Evolutionary conservation across 1,140 invertebrate genomes (phyloP).

Genomic region (Nautilus pompilius): DNA sequence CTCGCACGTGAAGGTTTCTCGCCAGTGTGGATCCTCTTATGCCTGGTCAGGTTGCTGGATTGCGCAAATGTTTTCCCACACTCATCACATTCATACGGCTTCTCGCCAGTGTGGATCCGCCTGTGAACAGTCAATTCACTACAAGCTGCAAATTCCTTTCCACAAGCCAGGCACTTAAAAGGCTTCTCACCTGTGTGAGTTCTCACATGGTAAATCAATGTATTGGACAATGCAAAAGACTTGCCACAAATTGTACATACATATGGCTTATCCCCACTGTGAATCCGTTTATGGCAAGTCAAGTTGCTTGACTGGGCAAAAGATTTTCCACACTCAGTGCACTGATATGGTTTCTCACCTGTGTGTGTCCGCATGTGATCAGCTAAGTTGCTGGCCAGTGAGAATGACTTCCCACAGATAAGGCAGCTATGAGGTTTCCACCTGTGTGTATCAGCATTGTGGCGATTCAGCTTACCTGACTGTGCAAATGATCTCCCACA

Average conservation of each 20-base stretch:
- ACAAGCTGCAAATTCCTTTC: not conserved
- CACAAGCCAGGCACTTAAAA: conserved; percentile 65
- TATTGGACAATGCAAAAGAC: conserved; percentile 2
- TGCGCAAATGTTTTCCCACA: conserved; percentile 6
- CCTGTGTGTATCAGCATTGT: conserved; percentile 86
- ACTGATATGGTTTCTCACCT: conserved; percentile 69
- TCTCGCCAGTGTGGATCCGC: conserved; percentile 68
- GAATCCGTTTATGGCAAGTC: conserved; percentile 16
- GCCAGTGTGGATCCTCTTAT: conserved; percentile 63
- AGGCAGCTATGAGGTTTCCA: no score
- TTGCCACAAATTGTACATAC: conserved; percentile 19
- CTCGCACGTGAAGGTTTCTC: conserved; percentile 62
- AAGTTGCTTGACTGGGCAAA: conserved; percentile 14
- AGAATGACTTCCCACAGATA: conserved; percentile 84
- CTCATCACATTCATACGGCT: conserved; percentile 56
- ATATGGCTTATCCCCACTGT: conserved; percentile 20
- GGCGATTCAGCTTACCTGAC: conserved; percentile 82
- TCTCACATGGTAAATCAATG: conserved; percentile 6
- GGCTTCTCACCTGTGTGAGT: conserved; percentile 70
- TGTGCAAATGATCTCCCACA: conserved; percentile 66
- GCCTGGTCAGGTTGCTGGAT: conserved; percentile 78
- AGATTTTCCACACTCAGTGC: conserved; percentile 1
- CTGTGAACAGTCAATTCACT: conserved; percentile 8
- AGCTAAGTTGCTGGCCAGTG: conserved; percentile 79
- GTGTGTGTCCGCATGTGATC: conserved; percentile 79